A percentile compares a stretch with the other conserved stretches of the same genome.
Evolutionary conservation across 2,888 invertebrate species (phyloP).

Genomic region (Eupithecia subumbrata): DNA sequence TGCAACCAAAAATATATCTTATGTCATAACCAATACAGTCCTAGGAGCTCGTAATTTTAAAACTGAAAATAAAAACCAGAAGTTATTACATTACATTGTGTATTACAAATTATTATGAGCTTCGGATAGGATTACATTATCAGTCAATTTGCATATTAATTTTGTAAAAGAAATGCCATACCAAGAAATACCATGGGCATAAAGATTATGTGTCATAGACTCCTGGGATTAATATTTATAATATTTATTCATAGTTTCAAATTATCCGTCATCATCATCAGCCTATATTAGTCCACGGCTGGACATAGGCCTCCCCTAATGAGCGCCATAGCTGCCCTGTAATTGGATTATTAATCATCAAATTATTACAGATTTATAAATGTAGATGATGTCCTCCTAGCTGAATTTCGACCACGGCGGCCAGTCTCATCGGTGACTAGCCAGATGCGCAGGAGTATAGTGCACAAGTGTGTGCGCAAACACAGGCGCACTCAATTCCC

Average conservation of each 20-base stretch:
- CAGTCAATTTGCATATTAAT: conserved; percentile 43
- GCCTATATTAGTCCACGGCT: too few relatives aligned
- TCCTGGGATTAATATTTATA: neutral
- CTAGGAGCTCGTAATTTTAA: conserved; percentile 10
- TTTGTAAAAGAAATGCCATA: conserved; percentile 30
- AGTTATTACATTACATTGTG: conserved; percentile 43
- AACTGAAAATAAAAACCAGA: conserved; percentile 41
- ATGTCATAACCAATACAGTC: conserved; percentile 19
- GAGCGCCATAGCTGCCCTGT: neutral
- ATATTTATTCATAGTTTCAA: too few relatives aligned
- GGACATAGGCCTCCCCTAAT: too few relatives aligned
- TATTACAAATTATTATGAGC: conserved; percentile 42
- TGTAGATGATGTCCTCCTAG: neutral
- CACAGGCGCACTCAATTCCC: too few relatives aligned
- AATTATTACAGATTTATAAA: neutral
- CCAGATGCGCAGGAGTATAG: too few relatives aligned
- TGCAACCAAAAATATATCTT: conserved; percentile 29
- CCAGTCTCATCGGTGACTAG: too few relatives aligned
- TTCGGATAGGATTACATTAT: conserved; percentile 42
- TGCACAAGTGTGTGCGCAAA: too few relatives aligned
- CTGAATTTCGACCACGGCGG: too few relatives aligned
- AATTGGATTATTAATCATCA: too few relatives aligned
- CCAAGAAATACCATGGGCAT: conserved; percentile 23
- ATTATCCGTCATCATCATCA: too few relatives aligned
- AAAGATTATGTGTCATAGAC: neutral